Conservation (phyloP, 2,113 vertebrate genomes). For the Argyrosomus japonicus region DNA sequence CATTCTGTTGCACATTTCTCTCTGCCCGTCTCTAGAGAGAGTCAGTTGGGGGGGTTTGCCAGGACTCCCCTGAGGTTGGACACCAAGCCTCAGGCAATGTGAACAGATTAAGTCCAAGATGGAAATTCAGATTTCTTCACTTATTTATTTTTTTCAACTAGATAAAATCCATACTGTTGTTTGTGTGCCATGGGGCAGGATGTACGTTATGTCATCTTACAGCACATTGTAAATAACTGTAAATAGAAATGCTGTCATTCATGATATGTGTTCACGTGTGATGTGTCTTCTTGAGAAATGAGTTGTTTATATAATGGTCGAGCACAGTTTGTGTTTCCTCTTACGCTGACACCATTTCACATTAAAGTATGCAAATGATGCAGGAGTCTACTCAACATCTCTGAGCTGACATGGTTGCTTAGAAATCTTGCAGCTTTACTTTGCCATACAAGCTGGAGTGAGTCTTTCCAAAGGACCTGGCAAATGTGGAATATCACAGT, state of each 20-base stretch:
- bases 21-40: slow-evolving; percentile 72
- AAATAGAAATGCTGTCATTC: slow-evolving; percentile 43
- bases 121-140: slow-evolving; percentile 73
- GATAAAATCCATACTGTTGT: slow-evolving; percentile 59
- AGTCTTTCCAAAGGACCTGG: slow-evolving; percentile 31
- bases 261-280: slow-evolving; percentile 14
- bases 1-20: slow-evolving; percentile 82
- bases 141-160: slow-evolving; percentile 45
- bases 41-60: slow-evolving; percentile 58
- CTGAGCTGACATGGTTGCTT: slow-evolving; percentile 10
- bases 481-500: neutral
- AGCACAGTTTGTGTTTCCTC: slow-evolving; percentile 22
- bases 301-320: slow-evolving; percentile 23
- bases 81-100: slow-evolving; percentile 73
- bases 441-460: neutral
- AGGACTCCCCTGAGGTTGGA: slow-evolving; percentile 74
- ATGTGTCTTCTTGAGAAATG: slow-evolving; percentile 9
- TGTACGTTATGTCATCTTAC: slow-evolving; percentile 29
- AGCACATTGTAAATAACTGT: slow-evolving; percentile 36
- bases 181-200: slow-evolving; percentile 26
- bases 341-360: slow-evolving; percentile 13
- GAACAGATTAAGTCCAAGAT: slow-evolving; percentile 79
- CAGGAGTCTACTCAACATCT: neutral
- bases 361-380: slow-evolving; percentile 24
- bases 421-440: slow-evolving; percentile 17